Conservation (phyloP, 1,140 invertebrate genomes). For the Campoletis sonorensis region DNA sequence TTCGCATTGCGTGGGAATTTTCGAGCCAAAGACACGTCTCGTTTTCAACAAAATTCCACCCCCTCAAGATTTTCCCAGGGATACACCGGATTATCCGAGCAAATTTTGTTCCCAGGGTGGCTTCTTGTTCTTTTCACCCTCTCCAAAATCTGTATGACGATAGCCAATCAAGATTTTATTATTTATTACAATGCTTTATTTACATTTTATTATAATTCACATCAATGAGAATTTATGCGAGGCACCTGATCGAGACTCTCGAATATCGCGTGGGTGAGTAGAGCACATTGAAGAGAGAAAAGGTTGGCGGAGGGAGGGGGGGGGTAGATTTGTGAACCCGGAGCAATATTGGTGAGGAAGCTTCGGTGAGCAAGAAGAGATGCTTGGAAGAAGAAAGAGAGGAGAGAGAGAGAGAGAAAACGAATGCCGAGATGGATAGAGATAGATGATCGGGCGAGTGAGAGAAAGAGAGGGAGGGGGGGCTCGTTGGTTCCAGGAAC, state of each 20-base stretch:
- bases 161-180: background rate
- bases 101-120: background rate
- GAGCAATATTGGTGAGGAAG: background rate
- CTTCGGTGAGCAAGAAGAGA: background rate
- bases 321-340: background rate
- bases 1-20: conserved; percentile 66
- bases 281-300: background rate
- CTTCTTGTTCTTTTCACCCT: background rate
- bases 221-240: background rate
- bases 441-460: conserved; percentile 2
- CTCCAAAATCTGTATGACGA: background rate
- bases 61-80: conserved; percentile 50
- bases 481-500: conserved; percentile 64
- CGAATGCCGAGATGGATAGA: conserved; percentile 12
- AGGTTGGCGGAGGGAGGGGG: background rate
- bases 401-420: conserved; percentile 7
- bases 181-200: background rate
- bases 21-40: conserved; percentile 12
- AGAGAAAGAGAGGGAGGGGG: background rate
- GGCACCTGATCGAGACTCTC: conserved; percentile 4
- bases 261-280: background rate
- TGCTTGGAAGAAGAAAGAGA: conserved; percentile 3
- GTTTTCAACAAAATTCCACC: conserved; percentile 56
- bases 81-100: conserved; percentile 24
- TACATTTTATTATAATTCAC: background rate